phyloP scores from a whole-genome alignment of 1,140 invertebrate species.

The Ericerus pela region DNA sequence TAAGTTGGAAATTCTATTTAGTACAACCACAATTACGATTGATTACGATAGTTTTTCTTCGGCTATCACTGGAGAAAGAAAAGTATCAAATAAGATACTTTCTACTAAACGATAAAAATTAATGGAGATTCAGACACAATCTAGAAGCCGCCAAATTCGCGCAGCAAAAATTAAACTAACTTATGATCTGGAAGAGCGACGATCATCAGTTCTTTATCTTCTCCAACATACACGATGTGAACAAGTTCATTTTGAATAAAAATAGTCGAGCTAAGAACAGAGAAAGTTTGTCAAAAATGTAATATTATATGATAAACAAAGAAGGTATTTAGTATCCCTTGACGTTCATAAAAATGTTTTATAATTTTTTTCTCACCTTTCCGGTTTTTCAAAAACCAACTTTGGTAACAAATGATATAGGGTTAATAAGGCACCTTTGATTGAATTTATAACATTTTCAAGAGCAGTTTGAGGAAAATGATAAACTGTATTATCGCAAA shows the following conservation, averaged over 20 bases:
- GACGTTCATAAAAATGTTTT: neutral
- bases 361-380: neutral
- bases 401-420: slow-evolving; percentile 17
- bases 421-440: slow-evolving; percentile 20
- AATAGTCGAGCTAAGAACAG: slow-evolving; percentile 17
- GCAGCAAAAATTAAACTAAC: no score
- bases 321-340: slow-evolving; percentile 14
- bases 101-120: slow-evolving; percentile 9
- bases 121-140: neutral
- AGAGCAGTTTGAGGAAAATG: slow-evolving; percentile 41
- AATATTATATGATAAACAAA: neutral
- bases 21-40: no score
- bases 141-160: no score
- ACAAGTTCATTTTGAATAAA: slow-evolving; percentile 13
- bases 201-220: slow-evolving; percentile 18
- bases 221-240: slow-evolving; percentile 19
- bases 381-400: neutral
- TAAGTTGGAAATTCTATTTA: no score
- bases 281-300: neutral
- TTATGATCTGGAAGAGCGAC: slow-evolving; percentile 17
- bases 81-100: no score
- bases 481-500: slow-evolving; percentile 45
- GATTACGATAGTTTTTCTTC: no score
- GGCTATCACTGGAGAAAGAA: no score
- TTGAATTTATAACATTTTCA: slow-evolving; percentile 8